Base-by-base conservation (phyloP, 1,140 invertebrate species). In the Scaptomyza hsui region DNA sequence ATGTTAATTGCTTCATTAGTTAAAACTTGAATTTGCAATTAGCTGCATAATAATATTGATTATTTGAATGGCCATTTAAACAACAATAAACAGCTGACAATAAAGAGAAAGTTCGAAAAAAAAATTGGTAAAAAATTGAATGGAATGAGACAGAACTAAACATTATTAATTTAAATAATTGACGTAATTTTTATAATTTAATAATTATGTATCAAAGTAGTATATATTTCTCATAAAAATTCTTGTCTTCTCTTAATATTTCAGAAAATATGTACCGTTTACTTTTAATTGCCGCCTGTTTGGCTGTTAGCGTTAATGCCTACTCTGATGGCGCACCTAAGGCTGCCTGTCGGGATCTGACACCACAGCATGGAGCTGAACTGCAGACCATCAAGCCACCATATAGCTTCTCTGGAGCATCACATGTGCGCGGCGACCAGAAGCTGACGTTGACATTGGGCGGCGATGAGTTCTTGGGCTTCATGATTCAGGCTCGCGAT, bases 401-500 rank as follows among this genome's bases (percentile, higher is more conserved):
- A 4, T 89, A 89, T 15, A 79, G 61, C 18, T 55, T 88, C 1
- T 61, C 67, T 13, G 82, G 85, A 0, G 51, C 61, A 4, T 42
- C 79, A 0, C 82, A 88, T 48, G 76, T 89, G 3, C 63, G 47
- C 5, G 19, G 26, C 3, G 75, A 53, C 19, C 48, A 89, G 16
- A 89, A 74, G 32, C 13, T 91, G 32, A 72, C 49, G 3, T 35
- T 91, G 1, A 82, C 76, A 2, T 48, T 91, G 48, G 79, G 73
- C 4, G 89, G 89, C 13, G 82, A 68, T 42, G 59, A 89, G 1
- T 91, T 91, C 48, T 41, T 79, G 1, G 89, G 89, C 21, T 91
- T 91, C 42, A 73, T 88, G 9, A 77, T 91, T 44, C 89, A 91
- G 60, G 89, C 89, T 0, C 89, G 80, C 26, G 80, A 91, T 53